Percentiles rank a stretch among this genome's conserved stretches.
phyloP scores from a whole-genome alignment of 2,113 vertebrate genomes.

The Hoplias malabaricus region DNA sequence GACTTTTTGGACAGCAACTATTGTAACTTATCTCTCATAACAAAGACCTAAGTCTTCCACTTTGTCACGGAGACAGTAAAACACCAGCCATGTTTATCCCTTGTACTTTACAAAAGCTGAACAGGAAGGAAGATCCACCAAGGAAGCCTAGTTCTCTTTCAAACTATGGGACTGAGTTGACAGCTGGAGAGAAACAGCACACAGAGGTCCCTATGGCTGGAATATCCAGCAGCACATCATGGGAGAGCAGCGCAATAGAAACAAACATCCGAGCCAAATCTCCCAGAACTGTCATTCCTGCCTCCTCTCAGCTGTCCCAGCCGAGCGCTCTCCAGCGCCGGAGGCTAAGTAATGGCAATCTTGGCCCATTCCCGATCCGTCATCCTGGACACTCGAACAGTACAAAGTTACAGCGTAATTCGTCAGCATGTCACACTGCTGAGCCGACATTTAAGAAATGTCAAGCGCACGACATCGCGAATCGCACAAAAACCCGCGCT shows the following conservation, averaged over 20 bases:
- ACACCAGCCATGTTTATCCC: background rate
- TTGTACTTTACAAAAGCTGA: background rate
- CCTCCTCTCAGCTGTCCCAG: background rate
- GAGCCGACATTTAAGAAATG: conserved; percentile 11
- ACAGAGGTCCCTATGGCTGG: background rate
- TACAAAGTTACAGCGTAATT: background rate
- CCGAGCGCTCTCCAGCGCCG: background rate
- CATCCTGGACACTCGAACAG: background rate
- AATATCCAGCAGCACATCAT: background rate
- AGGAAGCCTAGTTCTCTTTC: background rate
- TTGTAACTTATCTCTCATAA: background rate
- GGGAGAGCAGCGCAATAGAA: background rate
- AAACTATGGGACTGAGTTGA: background rate
- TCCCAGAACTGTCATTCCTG: background rate
- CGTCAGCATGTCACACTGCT: conserved; percentile 1
- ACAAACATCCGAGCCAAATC: conserved; percentile 19
- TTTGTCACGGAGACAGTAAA: background rate
- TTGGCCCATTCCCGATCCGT: background rate
- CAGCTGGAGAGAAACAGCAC: background rate
- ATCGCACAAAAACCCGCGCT: background rate
- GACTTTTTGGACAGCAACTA: too few relatives aligned
- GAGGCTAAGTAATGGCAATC: background rate
- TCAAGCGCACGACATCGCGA: background rate
- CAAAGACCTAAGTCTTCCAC: background rate
- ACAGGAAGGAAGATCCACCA: background rate